phyloP scores from a whole-genome alignment of 1,140 invertebrate genomes.

The Carposina sasakii region DNA sequence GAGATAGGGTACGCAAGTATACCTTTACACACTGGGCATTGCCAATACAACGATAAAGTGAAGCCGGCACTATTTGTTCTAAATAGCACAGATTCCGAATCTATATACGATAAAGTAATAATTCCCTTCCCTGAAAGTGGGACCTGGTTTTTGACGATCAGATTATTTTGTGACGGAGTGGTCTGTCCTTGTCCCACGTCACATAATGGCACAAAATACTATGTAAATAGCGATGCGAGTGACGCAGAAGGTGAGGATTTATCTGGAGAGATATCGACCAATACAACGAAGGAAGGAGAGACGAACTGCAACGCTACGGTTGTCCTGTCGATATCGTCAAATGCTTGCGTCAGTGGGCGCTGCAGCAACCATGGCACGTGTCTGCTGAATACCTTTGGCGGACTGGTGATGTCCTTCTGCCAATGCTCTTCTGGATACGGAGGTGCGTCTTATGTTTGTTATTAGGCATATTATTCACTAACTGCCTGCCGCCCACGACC shows the following conservation, averaged over 20 bases:
- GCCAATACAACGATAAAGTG: constrained; percentile 68
- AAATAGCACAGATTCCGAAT: constrained; percentile 72
- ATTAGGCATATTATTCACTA: too few relatives aligned
- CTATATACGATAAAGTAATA: constrained; percentile 75
- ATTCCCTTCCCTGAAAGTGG: constrained; percentile 87
- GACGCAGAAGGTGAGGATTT: constrained; percentile 18
- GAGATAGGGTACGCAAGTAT: constrained; percentile 68
- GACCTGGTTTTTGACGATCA: constrained; percentile 81
- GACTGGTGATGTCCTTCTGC: constrained; percentile 83
- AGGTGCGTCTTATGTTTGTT: constrained; percentile 60
- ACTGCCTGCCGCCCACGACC: too few relatives aligned
- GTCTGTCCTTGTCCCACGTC: constrained; percentile 63
- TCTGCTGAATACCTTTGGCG: constrained; percentile 83
- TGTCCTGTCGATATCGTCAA: constrained; percentile 77
- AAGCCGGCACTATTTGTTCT: constrained; percentile 71
- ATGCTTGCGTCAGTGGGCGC: constrained; percentile 77
- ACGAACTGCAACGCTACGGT: constrained; percentile 49
- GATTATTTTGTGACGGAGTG: constrained; percentile 74
- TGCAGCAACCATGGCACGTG: constrained; percentile 79
- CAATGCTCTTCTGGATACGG: constrained; percentile 80
- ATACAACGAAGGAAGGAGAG: constrained; percentile 40
- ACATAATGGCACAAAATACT: constrained; percentile 58
- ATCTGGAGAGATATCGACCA: constrained; percentile 15
- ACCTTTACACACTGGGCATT: constrained; percentile 73
- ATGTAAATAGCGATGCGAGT: constrained; percentile 35